A percentile compares a stretch with the other conserved stretches of the same genome.
Conservation (phyloP, 1,140 invertebrate species). For the Drosophila subpulchrella region DNA sequence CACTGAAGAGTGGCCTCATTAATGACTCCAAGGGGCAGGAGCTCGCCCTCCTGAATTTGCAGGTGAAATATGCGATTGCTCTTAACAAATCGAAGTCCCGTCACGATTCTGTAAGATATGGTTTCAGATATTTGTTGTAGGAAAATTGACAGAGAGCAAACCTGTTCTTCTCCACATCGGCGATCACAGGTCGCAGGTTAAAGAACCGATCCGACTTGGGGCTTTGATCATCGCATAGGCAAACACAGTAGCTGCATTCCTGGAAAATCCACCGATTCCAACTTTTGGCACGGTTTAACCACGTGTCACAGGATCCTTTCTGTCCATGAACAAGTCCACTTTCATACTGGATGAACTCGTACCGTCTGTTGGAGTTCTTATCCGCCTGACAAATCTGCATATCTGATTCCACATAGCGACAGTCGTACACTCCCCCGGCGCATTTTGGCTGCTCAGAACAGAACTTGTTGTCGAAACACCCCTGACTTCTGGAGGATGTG, state of each 20-base stretch:
- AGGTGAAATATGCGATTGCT: constrained; percentile 90
- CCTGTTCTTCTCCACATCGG: constrained; percentile 90
- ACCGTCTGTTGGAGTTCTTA: constrained; percentile 87
- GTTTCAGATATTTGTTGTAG: too few relatives aligned
- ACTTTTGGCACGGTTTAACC: constrained; percentile 89
- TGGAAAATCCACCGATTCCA: constrained; percentile 94
- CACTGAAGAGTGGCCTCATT: constrained; percentile 87
- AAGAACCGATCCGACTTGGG: constrained; percentile 91
- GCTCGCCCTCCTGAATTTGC: constrained; percentile 90
- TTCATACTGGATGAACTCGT: constrained; percentile 94
- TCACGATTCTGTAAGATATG: constrained; percentile 87
- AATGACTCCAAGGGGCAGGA: constrained; percentile 88
- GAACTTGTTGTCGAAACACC: constrained; percentile 89
- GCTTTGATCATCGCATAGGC: constrained; percentile 92
- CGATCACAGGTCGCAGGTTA: constrained; percentile 88
- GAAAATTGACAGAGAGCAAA: constrained; percentile 59
- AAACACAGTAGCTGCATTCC: constrained; percentile 96
- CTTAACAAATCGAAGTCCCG: constrained; percentile 89
- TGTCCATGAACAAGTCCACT: constrained; percentile 89
- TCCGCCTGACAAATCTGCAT: constrained; percentile 92
- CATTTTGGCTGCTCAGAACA: constrained; percentile 89
- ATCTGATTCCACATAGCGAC: constrained; percentile 92
- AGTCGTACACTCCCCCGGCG: constrained; percentile 90
- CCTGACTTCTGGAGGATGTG: constrained; percentile 87
- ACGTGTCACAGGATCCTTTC: constrained; percentile 85